Evolutionary conservation across 2,888 invertebrate species (phyloP).

Genomic region (Crepidodera aurea): DNA sequence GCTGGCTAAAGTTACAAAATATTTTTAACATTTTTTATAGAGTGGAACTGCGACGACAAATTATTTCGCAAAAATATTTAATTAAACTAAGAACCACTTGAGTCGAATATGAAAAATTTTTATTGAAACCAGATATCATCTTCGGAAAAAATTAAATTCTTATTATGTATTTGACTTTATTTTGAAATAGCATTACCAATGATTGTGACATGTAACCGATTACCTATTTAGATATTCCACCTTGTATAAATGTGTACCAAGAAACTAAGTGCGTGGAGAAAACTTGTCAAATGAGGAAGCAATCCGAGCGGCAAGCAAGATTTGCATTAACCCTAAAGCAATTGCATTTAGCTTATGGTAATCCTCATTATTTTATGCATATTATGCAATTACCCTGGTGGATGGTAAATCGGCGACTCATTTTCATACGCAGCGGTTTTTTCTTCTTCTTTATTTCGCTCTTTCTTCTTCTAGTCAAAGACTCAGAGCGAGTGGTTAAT

Average conservation of each 20-base stretch:
- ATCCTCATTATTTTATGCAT: conserved; percentile 47
- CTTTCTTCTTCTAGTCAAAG: neutral
- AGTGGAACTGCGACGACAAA: no score
- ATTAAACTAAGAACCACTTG: no score
- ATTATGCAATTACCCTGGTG: conserved; percentile 41
- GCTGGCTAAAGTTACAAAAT: no score
- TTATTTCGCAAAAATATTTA: no score
- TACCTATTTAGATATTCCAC: no score
- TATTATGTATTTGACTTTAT: no score
- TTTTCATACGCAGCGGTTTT: conserved; percentile 15
- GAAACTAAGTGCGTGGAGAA: conserved; percentile 3
- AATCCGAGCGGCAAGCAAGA: conserved; percentile 38
- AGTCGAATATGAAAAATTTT: no score
- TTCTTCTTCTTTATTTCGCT: neutral
- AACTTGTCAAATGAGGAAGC: conserved; percentile 52
- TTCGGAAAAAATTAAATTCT: no score
- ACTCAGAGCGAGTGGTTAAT: neutral
- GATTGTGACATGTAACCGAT: no score
- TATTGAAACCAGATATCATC: no score
- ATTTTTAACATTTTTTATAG: no score
- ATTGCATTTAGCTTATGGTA: conserved; percentile 44
- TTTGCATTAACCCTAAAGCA: conserved; percentile 46
- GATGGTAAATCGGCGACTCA: conserved; percentile 21
- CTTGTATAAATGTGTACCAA: neutral
- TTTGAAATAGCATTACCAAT: no score